Evolutionary conservation across 2,113 vertebrate species (phyloP).

Genomic region (Elaphurus davidianus): DNA sequence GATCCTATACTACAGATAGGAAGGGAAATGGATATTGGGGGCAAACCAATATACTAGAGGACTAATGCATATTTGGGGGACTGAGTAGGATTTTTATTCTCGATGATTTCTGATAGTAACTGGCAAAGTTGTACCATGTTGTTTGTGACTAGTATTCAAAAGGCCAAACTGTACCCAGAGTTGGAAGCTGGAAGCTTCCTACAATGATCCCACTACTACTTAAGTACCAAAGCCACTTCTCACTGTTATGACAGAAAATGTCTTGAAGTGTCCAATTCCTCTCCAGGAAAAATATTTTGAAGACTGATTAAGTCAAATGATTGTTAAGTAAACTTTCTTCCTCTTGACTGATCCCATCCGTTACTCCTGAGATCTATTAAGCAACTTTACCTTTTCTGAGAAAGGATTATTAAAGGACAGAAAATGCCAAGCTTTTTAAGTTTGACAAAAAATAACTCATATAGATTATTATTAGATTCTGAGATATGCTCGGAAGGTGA

Average conservation of each 20-base stretch:
- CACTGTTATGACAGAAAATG: not conserved
- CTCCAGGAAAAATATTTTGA: constrained; percentile 55
- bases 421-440: constrained; percentile 44
- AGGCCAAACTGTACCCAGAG: not conserved
- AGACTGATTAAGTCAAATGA: constrained; percentile 69
- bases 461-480: constrained; percentile 57
- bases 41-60: not conserved
- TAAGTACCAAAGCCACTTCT: not conserved
- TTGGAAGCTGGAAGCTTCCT: not conserved
- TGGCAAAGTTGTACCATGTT: not conserved
- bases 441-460: constrained; percentile 53
- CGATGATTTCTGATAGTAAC: not conserved
- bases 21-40: not conserved
- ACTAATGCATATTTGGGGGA: not conserved
- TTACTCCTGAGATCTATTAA: constrained; percentile 68
- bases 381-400: constrained; percentile 74
- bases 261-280: constrained; percentile 41
- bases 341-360: constrained; percentile 60
- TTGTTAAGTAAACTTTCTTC: constrained; percentile 67
- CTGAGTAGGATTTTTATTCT: not conserved
- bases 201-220: not conserved
- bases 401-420: constrained; percentile 68
- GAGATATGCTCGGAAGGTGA: constrained; percentile 53
- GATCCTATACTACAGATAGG: not conserved
- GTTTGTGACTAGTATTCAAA: not conserved